Conservation (phyloP, 1,140 invertebrate species). For the Coelopa frigida region DNA sequence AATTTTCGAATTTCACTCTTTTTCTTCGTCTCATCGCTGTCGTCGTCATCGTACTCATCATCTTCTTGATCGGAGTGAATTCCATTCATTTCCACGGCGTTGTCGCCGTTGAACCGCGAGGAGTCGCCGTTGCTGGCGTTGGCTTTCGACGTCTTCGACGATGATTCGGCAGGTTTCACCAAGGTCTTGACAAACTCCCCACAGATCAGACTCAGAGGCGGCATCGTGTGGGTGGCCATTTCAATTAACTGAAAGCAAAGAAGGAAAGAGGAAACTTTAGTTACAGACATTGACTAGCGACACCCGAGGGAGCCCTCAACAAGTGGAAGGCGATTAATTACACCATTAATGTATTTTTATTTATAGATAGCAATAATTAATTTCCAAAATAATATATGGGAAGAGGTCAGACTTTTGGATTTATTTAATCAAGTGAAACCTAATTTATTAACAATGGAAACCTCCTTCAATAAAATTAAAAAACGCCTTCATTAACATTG, state of each 20-base stretch:
- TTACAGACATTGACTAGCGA: too few relatives aligned
- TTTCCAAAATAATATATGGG: too few relatives aligned
- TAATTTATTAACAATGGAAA: too few relatives aligned
- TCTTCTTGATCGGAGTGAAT: constrained; percentile 12
- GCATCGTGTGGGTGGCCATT: constrained; percentile 49
- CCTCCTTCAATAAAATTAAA: too few relatives aligned
- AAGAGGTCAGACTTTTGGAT: too few relatives aligned
- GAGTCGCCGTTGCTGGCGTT: background rate
- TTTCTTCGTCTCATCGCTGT: background rate
- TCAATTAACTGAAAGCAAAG: constrained; percentile 46
- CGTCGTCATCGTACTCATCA: background rate
- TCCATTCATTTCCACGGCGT: background rate
- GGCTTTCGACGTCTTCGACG: constrained; percentile 1
- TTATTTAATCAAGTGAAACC: too few relatives aligned
- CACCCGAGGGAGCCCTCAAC: too few relatives aligned
- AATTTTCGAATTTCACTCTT: constrained; percentile 3
- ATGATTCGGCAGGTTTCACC: constrained; percentile 26
- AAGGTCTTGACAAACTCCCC: constrained; percentile 47
- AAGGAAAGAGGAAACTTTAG: constrained; percentile 7
- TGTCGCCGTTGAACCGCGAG: constrained; percentile 1
- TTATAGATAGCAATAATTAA: too few relatives aligned
- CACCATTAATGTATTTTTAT: too few relatives aligned
- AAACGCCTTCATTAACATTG: too few relatives aligned
- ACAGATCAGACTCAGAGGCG: constrained; percentile 48
- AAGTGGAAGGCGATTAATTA: too few relatives aligned